Evolutionary conservation across 2,888 invertebrate genomes (phyloP).

Genomic region (Podabrus alpinus): DNA sequence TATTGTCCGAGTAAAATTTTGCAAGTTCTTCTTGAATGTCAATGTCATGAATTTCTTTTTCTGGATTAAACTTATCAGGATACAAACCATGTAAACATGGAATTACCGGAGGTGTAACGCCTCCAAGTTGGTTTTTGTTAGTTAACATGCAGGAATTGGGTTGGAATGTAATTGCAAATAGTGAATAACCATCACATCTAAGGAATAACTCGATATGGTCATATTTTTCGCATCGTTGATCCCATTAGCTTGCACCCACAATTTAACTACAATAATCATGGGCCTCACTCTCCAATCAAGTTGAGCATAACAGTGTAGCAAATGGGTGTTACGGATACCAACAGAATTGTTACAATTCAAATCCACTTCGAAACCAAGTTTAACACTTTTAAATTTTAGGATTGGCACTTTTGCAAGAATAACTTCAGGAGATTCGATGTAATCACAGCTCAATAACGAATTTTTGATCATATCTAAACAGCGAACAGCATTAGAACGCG

Average conservation of each 20-base stretch:
- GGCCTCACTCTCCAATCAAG: conserved; percentile 96
- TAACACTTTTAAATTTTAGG: conserved; percentile 81
- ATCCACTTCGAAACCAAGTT: conserved; percentile 86
- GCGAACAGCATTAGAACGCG: conserved; percentile 72
- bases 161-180: conserved; percentile 76
- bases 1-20: conserved; percentile 67
- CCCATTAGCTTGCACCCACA: conserved; percentile 92
- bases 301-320: conserved; percentile 87
- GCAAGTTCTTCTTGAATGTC: conserved; percentile 69
- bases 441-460: conserved; percentile 59
- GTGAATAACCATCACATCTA: conserved; percentile 95
- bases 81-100: conserved; percentile 79
- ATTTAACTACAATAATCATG: conserved; percentile 86
- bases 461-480: conserved; percentile 63
- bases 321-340: conserved; percentile 93
- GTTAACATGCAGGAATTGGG: not conserved
- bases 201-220: conserved; percentile 97
- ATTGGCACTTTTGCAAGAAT: conserved; percentile 98
- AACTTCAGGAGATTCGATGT: conserved; percentile 64
- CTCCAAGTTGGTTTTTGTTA: conserved; percentile 52
- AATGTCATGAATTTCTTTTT: conserved; percentile 62
- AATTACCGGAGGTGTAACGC: conserved; percentile 75
- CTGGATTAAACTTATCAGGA: conserved; percentile 67
- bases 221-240: conserved; percentile 95
- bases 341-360: conserved; percentile 96